phyloP scores from a whole-genome alignment of 2,797 vertebrate genomes.

The Argya squamiceps region DNA sequence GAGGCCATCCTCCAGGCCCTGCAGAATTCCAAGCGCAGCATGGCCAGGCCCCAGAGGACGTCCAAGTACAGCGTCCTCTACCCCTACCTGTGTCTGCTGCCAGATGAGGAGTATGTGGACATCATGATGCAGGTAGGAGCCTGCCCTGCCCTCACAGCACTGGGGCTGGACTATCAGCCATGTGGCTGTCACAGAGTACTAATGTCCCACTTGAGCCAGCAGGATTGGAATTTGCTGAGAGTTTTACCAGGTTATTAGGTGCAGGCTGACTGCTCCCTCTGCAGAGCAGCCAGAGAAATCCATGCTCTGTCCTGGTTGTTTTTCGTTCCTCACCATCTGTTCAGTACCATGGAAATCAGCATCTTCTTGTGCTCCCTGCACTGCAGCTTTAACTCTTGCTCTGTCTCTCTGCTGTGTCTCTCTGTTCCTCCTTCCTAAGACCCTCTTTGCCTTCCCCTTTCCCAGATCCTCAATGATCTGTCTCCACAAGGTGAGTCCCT shows the following conservation, averaged over 20 bases:
- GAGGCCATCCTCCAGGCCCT: constrained; percentile 77
- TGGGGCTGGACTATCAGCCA: accelerated
- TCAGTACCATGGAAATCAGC: not conserved
- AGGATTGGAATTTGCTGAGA: not conserved
- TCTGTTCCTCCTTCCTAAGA: not conserved
- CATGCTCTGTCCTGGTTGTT: not conserved
- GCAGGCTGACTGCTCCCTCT: not conserved
- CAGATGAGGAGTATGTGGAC: constrained; percentile 82
- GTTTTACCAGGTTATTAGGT: not conserved
- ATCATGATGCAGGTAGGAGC: constrained; percentile 88
- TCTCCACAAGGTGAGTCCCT: constrained; percentile 87
- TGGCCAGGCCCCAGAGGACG: constrained; percentile 52
- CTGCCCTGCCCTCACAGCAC: not conserved
- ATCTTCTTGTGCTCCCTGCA: not conserved
- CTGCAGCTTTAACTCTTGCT: not conserved
- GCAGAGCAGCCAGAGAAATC: not conserved
- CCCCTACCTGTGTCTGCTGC: constrained; percentile 88
- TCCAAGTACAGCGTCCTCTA: constrained; percentile 71
- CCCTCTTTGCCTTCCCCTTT: not conserved
- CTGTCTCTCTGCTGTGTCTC: not conserved
- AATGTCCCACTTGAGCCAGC: accelerated
- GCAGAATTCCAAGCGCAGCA: constrained; percentile 75
- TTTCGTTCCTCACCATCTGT: not conserved
- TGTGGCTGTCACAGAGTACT: not conserved
- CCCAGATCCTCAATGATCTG: constrained; percentile 80